Percentiles rank a stretch among this genome's conserved stretches.
Conservation (phyloP, 2,113 vertebrate species). For the Neodontobutis hainanensis region DNA sequence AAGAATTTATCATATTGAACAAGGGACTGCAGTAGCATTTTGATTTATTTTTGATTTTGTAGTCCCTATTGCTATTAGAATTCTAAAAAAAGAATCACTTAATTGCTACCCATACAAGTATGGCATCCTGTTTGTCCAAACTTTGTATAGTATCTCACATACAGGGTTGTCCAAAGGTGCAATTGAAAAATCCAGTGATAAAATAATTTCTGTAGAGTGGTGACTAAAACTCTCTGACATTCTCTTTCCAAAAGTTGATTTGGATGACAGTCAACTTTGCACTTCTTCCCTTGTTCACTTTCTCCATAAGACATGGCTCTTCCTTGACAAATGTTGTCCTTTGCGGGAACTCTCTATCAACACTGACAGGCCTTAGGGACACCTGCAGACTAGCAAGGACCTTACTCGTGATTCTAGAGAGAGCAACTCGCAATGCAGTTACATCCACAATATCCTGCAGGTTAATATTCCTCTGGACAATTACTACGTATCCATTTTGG, state of each 20-base stretch:
- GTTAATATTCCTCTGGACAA: neutral
- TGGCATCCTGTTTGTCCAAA: too few relatives aligned
- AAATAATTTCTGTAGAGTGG: neutral
- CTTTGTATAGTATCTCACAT: too few relatives aligned
- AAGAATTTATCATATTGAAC: too few relatives aligned
- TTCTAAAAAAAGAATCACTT: too few relatives aligned
- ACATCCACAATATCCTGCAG: neutral
- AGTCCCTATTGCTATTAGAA: too few relatives aligned
- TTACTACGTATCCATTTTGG: conserved; percentile 6
- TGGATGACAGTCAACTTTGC: conserved; percentile 6
- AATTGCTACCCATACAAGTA: too few relatives aligned
- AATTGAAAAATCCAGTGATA: neutral
- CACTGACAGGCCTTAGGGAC: conserved; percentile 32
- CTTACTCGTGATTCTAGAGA: conserved; percentile 12
- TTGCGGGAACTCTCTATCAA: conserved; percentile 38
- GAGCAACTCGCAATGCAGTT: conserved; percentile 17
- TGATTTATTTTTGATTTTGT: too few relatives aligned
- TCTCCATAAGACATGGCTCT: conserved; percentile 25
- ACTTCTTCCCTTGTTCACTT: conserved; percentile 11
- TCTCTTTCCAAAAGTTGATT: neutral
- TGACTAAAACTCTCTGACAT: neutral
- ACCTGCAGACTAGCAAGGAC: conserved; percentile 35
- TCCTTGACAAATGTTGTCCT: conserved; percentile 44
- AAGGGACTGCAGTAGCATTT: too few relatives aligned
- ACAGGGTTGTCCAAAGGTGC: too few relatives aligned